Conservation (phyloP, 2,888 invertebrate genomes). For the Yponomeuta malinellus region DNA sequence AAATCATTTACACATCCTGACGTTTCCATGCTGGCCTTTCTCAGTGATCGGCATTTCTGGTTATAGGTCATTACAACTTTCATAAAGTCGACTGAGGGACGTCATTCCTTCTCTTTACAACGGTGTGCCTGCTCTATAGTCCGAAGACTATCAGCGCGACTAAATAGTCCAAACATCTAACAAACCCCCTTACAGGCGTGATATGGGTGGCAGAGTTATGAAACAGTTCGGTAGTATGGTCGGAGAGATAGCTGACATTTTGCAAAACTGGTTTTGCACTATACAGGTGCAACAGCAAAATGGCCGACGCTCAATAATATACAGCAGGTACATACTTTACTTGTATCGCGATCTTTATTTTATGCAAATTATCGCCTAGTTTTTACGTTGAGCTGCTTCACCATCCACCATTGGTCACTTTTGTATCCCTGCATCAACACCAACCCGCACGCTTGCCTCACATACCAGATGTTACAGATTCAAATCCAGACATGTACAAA, state of each 20-base stretch:
- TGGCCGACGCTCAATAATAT: conserved; percentile 5
- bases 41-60: no score
- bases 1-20: no score
- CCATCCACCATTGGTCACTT: neutral
- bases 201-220: conserved; percentile 31
- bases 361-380: conserved; percentile 1
- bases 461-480: no score
- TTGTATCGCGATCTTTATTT: neutral
- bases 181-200: conserved; percentile 25
- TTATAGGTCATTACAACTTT: conserved; percentile 23
- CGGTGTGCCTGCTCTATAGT: conserved; percentile 26
- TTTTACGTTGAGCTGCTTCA: neutral
- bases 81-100: conserved; percentile 32
- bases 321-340: neutral
- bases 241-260: conserved; percentile 46
- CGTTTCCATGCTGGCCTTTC: no score
- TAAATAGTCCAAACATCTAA: conserved; percentile 31
- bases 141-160: conserved; percentile 22
- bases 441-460: neutral
- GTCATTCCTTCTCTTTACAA: conserved; percentile 31
- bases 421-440: no score
- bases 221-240: conserved; percentile 29
- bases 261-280: conserved; percentile 40
- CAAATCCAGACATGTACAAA: neutral
- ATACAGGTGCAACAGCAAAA: conserved; percentile 27